Evolutionary conservation across 1,140 invertebrate species (phyloP).

Genomic region (Andricus grossulariae): DNA sequence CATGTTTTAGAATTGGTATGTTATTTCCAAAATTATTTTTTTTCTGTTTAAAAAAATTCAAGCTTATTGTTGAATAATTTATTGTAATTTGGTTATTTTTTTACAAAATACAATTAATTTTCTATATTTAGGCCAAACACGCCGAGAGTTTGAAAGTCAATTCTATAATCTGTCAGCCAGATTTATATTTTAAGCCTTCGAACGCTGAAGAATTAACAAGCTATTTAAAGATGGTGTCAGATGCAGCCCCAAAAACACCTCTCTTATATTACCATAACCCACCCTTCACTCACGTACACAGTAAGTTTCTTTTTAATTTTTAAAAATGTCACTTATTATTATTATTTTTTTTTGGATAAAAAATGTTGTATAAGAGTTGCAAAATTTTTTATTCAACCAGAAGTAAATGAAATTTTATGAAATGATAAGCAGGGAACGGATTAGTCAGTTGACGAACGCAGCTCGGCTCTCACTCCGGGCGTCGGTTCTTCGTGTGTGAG

Average conservation of each 20-base stretch:
- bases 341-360: no score
- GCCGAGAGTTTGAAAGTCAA: slow-evolving; percentile 82
- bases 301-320: slow-evolving; percentile 74
- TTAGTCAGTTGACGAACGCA: no score
- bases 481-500: no score
- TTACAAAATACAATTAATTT: no score
- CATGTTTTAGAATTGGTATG: slow-evolving; percentile 85
- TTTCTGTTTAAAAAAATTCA: no score
- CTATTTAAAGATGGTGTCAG: slow-evolving; percentile 82
- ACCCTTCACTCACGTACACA: slow-evolving; percentile 80
- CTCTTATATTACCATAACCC: slow-evolving; percentile 91
- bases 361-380: no score
- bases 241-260: slow-evolving; percentile 85
- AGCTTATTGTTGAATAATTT: no score
- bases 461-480: no score
- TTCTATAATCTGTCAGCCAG: slow-evolving; percentile 86
- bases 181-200: slow-evolving; percentile 85
- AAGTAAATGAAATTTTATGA: no score
- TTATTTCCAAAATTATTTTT: not conserved
- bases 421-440: no score
- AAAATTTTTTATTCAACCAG: no score
- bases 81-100: no score
- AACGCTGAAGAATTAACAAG: slow-evolving; percentile 79
- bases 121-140: slow-evolving; percentile 81
- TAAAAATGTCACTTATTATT: not conserved